Evolutionary conservation across 2,888 invertebrate species (phyloP).

Genomic region (Yponomeuta plumbellus): DNA sequence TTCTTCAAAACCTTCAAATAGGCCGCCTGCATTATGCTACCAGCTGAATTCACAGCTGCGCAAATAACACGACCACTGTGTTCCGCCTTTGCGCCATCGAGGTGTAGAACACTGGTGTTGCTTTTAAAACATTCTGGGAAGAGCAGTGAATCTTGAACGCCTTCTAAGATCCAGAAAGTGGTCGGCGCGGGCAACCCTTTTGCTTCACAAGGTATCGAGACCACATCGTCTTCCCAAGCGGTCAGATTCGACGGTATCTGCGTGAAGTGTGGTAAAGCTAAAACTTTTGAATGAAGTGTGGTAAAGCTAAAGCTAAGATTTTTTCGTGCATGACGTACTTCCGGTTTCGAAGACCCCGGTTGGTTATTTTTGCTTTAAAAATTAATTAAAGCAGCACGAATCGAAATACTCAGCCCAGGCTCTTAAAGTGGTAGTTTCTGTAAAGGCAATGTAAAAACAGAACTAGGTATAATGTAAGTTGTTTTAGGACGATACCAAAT

Average conservation of each 20-base stretch:
- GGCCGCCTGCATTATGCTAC: constrained; percentile 71
- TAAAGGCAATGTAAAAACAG: too few relatives aligned
- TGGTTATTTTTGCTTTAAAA: too few relatives aligned
- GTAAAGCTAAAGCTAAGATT: too few relatives aligned
- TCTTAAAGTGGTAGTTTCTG: too few relatives aligned
- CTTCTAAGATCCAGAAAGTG: constrained; percentile 97
- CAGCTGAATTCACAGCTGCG: constrained; percentile 69
- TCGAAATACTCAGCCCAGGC: too few relatives aligned
- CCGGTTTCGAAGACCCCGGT: too few relatives aligned
- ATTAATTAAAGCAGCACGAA: too few relatives aligned
- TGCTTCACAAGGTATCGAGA: constrained; percentile 93
- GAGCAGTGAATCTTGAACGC: constrained; percentile 82
- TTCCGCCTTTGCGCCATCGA: constrained; percentile 61
- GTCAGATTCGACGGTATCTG: constrained; percentile 92
- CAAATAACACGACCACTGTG: constrained; percentile 71
- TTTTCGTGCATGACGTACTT: too few relatives aligned
- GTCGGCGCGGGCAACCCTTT: constrained; percentile 95
- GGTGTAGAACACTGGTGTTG: constrained; percentile 66
- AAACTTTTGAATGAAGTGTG: too few relatives aligned
- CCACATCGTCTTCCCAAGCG: constrained; percentile 90
- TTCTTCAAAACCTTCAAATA: constrained; percentile 66
- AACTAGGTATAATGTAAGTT: too few relatives aligned
- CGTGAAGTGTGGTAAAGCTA: constrained; percentile 92
- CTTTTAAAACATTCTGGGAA: constrained; percentile 72
- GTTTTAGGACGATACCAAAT: too few relatives aligned